A percentile compares a stretch with the other conserved stretches of the same genome.
phyloP scores from a whole-genome alignment of 2,888 invertebrate genomes.

The Minunthozetes semirufus region DNA sequence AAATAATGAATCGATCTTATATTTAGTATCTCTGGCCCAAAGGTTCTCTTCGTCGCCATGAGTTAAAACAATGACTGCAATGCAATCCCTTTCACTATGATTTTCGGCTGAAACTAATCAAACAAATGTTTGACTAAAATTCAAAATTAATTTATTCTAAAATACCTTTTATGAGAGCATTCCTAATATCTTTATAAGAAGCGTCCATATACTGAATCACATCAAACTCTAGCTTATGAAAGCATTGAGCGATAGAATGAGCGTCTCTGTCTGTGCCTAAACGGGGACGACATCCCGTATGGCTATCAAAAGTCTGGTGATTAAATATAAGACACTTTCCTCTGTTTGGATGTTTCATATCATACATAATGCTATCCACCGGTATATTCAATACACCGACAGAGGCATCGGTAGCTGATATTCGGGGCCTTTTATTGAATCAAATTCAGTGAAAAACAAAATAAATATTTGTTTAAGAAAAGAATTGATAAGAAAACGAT shows the following conservation, averaged over 20 bases:
- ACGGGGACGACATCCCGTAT: neutral
- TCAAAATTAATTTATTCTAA: neutral
- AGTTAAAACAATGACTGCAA: conserved; percentile 72
- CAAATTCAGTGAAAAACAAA: too few relatives aligned
- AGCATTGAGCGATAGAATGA: conserved; percentile 20
- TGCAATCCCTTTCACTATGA: conserved; percentile 73
- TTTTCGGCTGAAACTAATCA: conserved; percentile 53
- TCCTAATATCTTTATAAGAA: neutral
- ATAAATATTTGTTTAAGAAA: too few relatives aligned
- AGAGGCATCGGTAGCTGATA: neutral
- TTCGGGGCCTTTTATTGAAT: neutral
- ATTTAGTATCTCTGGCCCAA: conserved; percentile 75
- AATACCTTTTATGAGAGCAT: neutral
- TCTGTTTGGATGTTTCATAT: conserved; percentile 70
- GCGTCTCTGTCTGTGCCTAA: conserved; percentile 25
- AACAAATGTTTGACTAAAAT: neutral
- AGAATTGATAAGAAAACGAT: too few relatives aligned
- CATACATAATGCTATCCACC: conserved; percentile 58
- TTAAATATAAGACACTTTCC: conserved; percentile 84
- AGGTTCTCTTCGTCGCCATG: conserved; percentile 84
- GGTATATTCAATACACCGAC: neutral
- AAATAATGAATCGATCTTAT: conserved; percentile 69
- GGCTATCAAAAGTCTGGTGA: conserved; percentile 64
- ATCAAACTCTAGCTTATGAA: conserved; percentile 22
- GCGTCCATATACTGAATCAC: neutral